A percentile compares a stretch with the other conserved stretches of the same genome.
These are phyloP conservation scores for Cepphus grylle DNA, from an alignment of 2,113 vertebrate species.

Conservation along the genomic window DNA sequence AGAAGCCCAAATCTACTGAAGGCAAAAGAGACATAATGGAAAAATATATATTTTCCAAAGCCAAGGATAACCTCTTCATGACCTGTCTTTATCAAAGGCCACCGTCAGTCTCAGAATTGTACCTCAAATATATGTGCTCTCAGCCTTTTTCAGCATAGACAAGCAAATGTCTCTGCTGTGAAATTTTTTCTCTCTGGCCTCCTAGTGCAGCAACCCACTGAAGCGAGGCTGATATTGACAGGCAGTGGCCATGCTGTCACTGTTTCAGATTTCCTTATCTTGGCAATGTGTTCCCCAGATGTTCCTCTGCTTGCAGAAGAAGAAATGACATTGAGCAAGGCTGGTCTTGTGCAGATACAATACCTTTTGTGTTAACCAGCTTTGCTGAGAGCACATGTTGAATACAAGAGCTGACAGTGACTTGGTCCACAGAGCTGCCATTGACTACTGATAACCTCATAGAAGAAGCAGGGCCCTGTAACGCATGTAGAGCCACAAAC, in stretches of 20 bases:
- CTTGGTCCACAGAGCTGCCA: neutral
- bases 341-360: accelerated
- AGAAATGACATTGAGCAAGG: neutral
- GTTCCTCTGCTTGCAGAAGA: neutral
- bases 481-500: neutral
- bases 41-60: neutral
- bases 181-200: neutral
- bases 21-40: neutral
- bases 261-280: neutral
- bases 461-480: neutral
- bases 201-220: neutral
- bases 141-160: neutral
- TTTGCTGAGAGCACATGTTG: neutral
- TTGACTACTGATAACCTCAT: neutral
- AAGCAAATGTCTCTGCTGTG: neutral
- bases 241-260: neutral
- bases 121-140: neutral
- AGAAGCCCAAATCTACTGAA: neutral
- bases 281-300: neutral
- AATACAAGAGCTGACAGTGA: neutral
- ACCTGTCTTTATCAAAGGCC: neutral
- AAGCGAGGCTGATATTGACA: neutral
- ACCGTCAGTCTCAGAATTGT: accelerated
- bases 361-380: neutral
- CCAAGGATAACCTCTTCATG: neutral